Percentiles rank a stretch among this genome's conserved stretches.
Evolutionary conservation across 2,113 vertebrate genomes (phyloP).

Genomic region (Centropus bengalensis): DNA sequence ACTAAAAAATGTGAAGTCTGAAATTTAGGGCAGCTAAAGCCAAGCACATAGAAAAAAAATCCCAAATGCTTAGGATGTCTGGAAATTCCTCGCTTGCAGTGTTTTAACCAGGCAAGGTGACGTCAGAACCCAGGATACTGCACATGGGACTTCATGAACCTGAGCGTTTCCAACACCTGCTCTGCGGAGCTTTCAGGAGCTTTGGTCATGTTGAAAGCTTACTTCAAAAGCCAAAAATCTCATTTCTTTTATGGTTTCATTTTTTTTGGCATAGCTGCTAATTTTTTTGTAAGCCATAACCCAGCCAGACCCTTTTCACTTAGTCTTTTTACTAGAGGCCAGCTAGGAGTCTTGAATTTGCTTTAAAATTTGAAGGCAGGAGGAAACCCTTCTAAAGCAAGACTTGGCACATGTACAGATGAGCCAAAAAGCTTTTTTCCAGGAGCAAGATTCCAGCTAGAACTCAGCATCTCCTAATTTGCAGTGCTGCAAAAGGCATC

Average conservation of each 20-base stretch:
- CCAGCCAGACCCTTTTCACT: neutral
- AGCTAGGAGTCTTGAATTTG: neutral
- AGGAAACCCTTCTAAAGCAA: neutral
- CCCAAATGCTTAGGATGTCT: neutral
- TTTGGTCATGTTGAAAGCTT: neutral
- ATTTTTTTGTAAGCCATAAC: neutral
- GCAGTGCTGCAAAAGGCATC: neutral
- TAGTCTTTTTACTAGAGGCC: neutral
- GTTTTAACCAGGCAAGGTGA: neutral
- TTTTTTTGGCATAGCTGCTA: neutral
- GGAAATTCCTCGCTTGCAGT: neutral
- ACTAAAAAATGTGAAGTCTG: neutral
- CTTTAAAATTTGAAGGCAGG: neutral
- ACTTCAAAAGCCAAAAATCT: neutral
- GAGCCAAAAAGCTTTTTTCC: neutral
- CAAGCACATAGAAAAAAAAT: neutral
- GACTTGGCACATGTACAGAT: neutral
- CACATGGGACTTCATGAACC: neutral
- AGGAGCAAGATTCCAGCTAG: neutral
- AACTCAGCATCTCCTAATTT: neutral
- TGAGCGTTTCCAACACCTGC: neutral
- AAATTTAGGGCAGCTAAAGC: neutral
- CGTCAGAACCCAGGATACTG: neutral
- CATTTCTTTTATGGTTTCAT: neutral
- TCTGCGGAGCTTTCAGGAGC: neutral